phyloP scores from a whole-genome alignment of 1,140 invertebrate genomes.

The Neodiprion lecontei region DNA sequence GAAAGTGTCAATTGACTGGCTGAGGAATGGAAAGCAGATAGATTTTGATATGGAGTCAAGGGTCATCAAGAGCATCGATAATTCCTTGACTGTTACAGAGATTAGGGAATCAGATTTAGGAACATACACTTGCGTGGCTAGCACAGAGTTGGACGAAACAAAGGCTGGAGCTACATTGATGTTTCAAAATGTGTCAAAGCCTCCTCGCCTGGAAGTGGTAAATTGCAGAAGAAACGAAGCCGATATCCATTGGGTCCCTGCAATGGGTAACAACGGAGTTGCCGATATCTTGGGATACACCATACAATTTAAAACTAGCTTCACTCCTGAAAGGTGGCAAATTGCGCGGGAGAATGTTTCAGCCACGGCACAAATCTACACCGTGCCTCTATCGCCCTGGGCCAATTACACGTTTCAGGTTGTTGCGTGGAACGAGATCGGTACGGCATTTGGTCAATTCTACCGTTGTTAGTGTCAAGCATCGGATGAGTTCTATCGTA shows the following conservation, averaged over 20 bases:
- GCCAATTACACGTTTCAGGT: constrained; percentile 97
- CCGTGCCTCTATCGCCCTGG: constrained; percentile 85
- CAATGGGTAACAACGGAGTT: constrained; percentile 92
- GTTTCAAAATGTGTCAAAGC: constrained; percentile 95
- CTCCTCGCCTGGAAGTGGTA: constrained; percentile 75
- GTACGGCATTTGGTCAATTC: constrained; percentile 34
- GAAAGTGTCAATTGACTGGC: constrained; percentile 85
- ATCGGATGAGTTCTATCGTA: background rate
- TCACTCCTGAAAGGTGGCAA: constrained; percentile 93
- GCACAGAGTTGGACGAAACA: constrained; percentile 86
- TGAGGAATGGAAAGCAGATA: constrained; percentile 83
- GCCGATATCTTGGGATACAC: constrained; percentile 91
- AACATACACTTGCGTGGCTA: constrained; percentile 94
- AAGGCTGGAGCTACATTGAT: constrained; percentile 85
- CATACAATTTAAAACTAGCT: constrained; percentile 94
- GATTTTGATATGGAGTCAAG: constrained; percentile 87
- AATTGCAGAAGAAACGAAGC: constrained; percentile 76
- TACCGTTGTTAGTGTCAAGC: constrained; percentile 10
- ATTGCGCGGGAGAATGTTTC: constrained; percentile 76
- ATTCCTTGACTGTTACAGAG: constrained; percentile 92
- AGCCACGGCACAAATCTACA: constrained; percentile 79
- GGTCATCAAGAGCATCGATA: constrained; percentile 84
- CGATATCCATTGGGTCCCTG: constrained; percentile 82
- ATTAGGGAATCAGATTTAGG: constrained; percentile 94
- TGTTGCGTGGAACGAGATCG: constrained; percentile 92